Evolutionary conservation across 2,113 vertebrate species (phyloP).

Genomic region (Mirza zaza): DNA sequence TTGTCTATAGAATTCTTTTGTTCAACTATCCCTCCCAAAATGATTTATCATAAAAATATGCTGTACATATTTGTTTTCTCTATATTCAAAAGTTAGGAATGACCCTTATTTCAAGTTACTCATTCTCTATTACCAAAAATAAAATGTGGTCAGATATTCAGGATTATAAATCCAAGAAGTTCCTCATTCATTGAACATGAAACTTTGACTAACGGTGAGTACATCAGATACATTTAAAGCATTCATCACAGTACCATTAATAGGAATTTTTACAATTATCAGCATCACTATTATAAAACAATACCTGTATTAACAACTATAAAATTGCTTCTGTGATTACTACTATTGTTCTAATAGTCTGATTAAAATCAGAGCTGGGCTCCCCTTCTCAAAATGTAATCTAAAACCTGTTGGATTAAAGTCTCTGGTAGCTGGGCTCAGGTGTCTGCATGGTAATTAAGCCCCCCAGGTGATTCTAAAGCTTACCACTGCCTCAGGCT

Average conservation of each 20-base stretch:
- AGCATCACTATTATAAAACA: neutral
- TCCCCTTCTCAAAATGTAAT: neutral
- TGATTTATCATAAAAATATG: neutral
- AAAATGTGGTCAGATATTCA: neutral
- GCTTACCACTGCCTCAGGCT: neutral
- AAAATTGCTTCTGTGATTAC: neutral
- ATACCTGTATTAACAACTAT: neutral
- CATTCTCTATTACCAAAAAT: slow-evolving; percentile 2
- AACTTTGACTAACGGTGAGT: neutral
- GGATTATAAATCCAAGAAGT: neutral
- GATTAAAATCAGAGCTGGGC: neutral
- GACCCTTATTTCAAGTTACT: slow-evolving; percentile 28
- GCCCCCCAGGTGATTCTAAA: neutral
- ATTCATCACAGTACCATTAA: neutral
- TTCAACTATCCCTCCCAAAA: neutral
- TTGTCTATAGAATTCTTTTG: neutral
- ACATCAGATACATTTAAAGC: neutral
- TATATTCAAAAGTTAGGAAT: neutral
- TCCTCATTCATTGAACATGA: neutral
- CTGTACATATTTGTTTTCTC: neutral
- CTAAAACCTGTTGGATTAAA: neutral
- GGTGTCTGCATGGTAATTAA: neutral
- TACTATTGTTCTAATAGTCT: neutral
- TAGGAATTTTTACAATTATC: neutral
- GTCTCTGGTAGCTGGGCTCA: neutral